Evolutionary conservation across 2,113 vertebrate species (phyloP), one percentile per base, ranked within the genome.

Genomic region (Vanacampus margaritifer): DNA sequence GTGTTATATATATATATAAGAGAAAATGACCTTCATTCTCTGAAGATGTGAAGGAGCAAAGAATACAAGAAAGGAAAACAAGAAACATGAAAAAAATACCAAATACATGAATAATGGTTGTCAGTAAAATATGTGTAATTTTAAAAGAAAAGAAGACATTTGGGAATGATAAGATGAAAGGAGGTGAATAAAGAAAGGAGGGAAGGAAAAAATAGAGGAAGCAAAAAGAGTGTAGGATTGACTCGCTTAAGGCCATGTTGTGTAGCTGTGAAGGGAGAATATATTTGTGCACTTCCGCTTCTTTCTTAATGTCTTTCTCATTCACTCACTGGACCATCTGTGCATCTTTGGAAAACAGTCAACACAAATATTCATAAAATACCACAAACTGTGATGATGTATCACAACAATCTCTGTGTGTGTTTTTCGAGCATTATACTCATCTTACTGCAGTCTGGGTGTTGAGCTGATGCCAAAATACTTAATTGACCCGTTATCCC

Each of bases 401-500:
- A 24, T 72, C 70, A 67, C 41, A 46, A 37, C 58, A 67, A 12
- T 78, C 43, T 58, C 5, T 56, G 21, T 70, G 54, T 46, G 43
- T 66, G 57, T 51, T 13, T 80, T 56, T 23, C 6, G 70, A 28
- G 17, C 2, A 58, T 68, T 69, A 46, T 72, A 76, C 74, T 75
- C n/a, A n/a, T n/a, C 62, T 73, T 73, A 58, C 74, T 71, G 51
- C 51, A 61, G 58, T 84, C 62, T 76, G 65, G 71, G 76, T 76
- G 72, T 64, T 78, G 69, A 84, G 75, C 78, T 72, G 71, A 71
- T 69, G 61, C 69, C 75, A 79, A 80, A 82, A 79, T 69, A 72
- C 68, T 74, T 75, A 57, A 50, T 85, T 82, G 79, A 79, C 82
- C 77, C 84, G 67, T 80, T 71, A 74, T 53, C 75, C 71, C 51